phyloP scores from a whole-genome alignment of 2,888 invertebrate species.

The Tiliacea aurago region DNA sequence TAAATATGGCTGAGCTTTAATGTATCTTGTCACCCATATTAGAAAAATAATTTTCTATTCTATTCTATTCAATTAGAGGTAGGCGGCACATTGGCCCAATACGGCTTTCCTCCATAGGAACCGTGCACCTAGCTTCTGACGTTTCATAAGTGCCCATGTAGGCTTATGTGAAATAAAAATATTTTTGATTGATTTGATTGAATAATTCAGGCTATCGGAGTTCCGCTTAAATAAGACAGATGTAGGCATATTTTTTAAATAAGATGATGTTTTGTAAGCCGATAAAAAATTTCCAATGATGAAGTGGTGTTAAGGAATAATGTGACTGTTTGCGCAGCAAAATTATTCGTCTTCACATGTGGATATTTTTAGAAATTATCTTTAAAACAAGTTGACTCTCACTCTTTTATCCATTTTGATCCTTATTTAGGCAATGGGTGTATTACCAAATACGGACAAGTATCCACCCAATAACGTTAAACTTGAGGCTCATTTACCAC shows the following conservation, averaged over 20 bases:
- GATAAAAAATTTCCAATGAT: background rate
- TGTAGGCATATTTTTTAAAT: background rate
- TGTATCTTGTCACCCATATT: too few species aligned
- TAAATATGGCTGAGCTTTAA: too few species aligned
- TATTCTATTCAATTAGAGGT: slow-evolving; percentile 69
- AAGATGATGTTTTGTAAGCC: background rate
- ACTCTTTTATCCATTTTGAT: background rate
- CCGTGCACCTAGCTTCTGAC: too few species aligned
- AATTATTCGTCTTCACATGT: background rate
- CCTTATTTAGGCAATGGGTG: background rate
- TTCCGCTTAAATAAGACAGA: slow-evolving; percentile 29
- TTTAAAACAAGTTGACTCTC: background rate
- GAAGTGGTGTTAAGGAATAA: background rate
- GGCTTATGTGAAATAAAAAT: too few species aligned
- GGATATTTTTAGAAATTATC: background rate
- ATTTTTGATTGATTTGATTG: too few species aligned
- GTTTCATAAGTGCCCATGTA: too few species aligned
- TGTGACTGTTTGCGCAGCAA: background rate
- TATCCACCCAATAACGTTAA: background rate
- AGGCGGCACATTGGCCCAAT: slow-evolving; percentile 42
- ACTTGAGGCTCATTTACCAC: background rate
- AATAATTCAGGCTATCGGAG: slow-evolving; percentile 48
- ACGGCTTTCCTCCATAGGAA: too few species aligned
- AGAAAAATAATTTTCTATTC: too few species aligned
- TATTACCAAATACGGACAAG: background rate